Percentiles rank a stretch among this genome's conserved stretches.
phyloP scores from a whole-genome alignment of 2,888 invertebrate genomes.

The Hipparchia semele region DNA sequence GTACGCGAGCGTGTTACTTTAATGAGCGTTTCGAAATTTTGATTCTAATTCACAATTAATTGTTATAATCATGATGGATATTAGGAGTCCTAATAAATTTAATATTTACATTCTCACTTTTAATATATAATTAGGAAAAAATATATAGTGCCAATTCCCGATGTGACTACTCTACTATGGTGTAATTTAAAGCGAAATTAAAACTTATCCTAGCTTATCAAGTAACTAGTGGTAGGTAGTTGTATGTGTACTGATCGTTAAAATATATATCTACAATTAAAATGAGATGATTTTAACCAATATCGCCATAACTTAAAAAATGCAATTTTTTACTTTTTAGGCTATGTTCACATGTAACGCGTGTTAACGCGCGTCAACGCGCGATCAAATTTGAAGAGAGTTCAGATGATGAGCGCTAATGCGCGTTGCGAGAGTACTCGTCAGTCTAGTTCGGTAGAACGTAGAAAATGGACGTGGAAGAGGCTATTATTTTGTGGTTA shows the following conservation, averaged over 20 bases:
- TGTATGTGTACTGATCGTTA: constrained; percentile 56
- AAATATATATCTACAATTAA: constrained; percentile 31
- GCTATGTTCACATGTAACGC: too few relatives aligned
- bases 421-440: too few relatives aligned
- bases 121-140: constrained; percentile 53
- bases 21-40: constrained; percentile 60
- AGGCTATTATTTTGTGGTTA: too few relatives aligned
- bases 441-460: too few relatives aligned
- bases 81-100: constrained; percentile 67
- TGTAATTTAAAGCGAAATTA: constrained; percentile 57
- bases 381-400: too few relatives aligned
- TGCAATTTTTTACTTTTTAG: neutral
- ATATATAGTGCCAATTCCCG: constrained; percentile 71
- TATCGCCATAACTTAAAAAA: neutral
- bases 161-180: constrained; percentile 62
- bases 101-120: constrained; percentile 60
- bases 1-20: constrained; percentile 52
- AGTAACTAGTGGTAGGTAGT: constrained; percentile 71
- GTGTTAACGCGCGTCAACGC: too few relatives aligned
- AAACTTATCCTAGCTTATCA: constrained; percentile 63
- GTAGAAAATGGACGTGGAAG: too few relatives aligned
- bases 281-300: neutral
- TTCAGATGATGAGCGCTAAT: too few relatives aligned
- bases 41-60: constrained; percentile 68
- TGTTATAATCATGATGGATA: constrained; percentile 61